phyloP scores from a whole-genome alignment of 1,140 invertebrate species.

The Aphaenogaster rudis region DNA sequence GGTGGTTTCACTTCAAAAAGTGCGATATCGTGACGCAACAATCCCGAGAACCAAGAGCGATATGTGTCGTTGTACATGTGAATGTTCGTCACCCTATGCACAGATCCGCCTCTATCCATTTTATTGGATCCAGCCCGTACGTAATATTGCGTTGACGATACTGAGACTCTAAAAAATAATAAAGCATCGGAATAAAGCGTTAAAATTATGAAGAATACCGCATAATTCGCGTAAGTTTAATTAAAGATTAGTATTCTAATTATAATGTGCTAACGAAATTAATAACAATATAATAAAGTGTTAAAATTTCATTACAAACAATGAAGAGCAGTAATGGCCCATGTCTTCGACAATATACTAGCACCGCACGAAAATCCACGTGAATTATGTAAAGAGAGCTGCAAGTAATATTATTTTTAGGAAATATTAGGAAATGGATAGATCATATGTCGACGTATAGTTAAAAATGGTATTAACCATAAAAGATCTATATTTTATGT shows the following conservation, averaged over 20 bases:
- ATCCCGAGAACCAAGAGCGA: neutral
- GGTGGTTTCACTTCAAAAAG: slow-evolving; percentile 65
- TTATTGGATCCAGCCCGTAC: slow-evolving; percentile 72
- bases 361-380: slow-evolving; percentile 70
- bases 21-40: slow-evolving; percentile 68
- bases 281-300: neutral
- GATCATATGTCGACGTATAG: neutral
- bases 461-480: slow-evolving; percentile 67
- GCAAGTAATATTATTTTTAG: slow-evolving; percentile 21
- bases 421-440: slow-evolving; percentile 1
- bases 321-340: slow-evolving; percentile 75
- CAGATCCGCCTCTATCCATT: slow-evolving; percentile 42
- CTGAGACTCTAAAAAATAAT: slow-evolving; percentile 31
- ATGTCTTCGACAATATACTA: slow-evolving; percentile 70
- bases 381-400: slow-evolving; percentile 64
- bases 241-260: neutral
- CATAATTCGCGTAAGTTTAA: neutral
- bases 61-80: slow-evolving; percentile 49
- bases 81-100: slow-evolving; percentile 63
- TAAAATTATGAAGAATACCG: slow-evolving; percentile 13
- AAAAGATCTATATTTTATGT: slow-evolving; percentile 69
- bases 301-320: slow-evolving; percentile 72
- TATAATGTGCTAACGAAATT: slow-evolving; percentile 10
- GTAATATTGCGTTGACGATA: slow-evolving; percentile 14
- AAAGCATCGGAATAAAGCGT: neutral